Evolutionary conservation across 2,888 invertebrate genomes (phyloP).

Genomic region (Shargacucullia verbasci): DNA sequence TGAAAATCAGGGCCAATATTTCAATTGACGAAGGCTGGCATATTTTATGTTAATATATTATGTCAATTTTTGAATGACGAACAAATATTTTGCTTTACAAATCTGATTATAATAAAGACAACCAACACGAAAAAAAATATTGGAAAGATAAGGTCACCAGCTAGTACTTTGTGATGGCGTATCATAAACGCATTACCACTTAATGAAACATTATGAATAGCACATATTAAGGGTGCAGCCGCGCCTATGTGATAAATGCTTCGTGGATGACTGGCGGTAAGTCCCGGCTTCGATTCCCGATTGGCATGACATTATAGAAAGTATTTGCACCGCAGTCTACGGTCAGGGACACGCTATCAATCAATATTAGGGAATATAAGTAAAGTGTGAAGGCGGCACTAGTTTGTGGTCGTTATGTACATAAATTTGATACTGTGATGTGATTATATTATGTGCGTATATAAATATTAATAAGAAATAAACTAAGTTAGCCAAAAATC

Average conservation of each 20-base stretch:
- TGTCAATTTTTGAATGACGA: constrained; percentile 26
- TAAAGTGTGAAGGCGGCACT: constrained; percentile 34
- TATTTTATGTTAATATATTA: constrained; percentile 13
- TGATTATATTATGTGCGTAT: constrained; percentile 6
- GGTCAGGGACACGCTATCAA: constrained; percentile 63
- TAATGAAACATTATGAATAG: constrained; percentile 88
- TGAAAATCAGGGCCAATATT: constrained; percentile 24
- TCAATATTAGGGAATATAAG: constrained; percentile 62
- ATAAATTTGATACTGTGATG: constrained; percentile 24
- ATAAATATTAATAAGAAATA: too few relatives aligned
- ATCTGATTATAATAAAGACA: constrained; percentile 1
- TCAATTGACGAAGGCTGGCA: constrained; percentile 9
- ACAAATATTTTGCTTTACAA: constrained; percentile 24
- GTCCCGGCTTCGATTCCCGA: constrained; percentile 77
- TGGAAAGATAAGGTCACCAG: not conserved
- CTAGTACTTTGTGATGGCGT: constrained; percentile 54
- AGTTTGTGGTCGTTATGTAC: constrained; percentile 16
- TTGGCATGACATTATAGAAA: constrained; percentile 72
- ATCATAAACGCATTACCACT: constrained; percentile 81
- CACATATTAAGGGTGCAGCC: constrained; percentile 83
- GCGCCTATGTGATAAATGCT: constrained; percentile 84
- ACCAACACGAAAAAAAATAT: too few relatives aligned
- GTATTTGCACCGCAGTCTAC: constrained; percentile 56
- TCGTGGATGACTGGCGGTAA: constrained; percentile 79
- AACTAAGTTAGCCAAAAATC: too few relatives aligned